Conservation (phyloP, 2,113 vertebrate species). For the Brachypodius melanocephalos region DNA sequence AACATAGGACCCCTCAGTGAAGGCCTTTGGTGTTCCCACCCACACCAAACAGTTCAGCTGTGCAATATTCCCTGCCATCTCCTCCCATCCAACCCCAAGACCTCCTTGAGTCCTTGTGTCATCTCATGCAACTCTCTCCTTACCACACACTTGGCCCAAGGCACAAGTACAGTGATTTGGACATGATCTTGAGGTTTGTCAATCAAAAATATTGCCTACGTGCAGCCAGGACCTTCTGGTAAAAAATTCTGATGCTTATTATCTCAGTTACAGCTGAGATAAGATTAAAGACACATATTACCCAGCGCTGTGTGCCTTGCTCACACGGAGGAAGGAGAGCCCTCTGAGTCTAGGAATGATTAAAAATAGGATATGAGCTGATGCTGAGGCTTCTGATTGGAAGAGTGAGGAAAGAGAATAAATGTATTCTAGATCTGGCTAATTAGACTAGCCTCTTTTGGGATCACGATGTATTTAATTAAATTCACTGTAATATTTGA, state of each 20-base stretch:
- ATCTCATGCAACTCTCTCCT: neutral
- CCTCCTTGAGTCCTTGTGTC: neutral
- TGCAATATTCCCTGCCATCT: neutral
- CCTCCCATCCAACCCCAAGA: neutral
- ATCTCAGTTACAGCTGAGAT: slow-evolving; percentile 62
- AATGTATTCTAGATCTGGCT: slow-evolving; percentile 77
- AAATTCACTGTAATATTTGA: slow-evolving; percentile 79
- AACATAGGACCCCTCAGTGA: neutral
- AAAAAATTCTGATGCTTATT: neutral
- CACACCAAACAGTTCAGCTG: neutral
- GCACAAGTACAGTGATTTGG: neutral
- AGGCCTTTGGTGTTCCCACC: neutral
- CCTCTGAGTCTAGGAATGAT: slow-evolving; percentile 57
- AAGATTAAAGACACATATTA: slow-evolving; percentile 66
- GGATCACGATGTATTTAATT: slow-evolving; percentile 79
- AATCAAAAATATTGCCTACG: slow-evolving; percentile 43
- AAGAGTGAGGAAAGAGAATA: slow-evolving; percentile 62
- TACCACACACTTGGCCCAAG: neutral
- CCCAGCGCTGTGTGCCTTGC: slow-evolving; percentile 17
- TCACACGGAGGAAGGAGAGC: slow-evolving; percentile 27
- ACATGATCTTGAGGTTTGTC: neutral
- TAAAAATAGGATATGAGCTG: slow-evolving; percentile 53
- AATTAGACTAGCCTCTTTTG: slow-evolving; percentile 79
- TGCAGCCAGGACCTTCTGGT: slow-evolving; percentile 24
- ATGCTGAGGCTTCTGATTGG: slow-evolving; percentile 71